Conservation (phyloP, 2,797 vertebrate genomes). For the Myotis daubentonii region DNA sequence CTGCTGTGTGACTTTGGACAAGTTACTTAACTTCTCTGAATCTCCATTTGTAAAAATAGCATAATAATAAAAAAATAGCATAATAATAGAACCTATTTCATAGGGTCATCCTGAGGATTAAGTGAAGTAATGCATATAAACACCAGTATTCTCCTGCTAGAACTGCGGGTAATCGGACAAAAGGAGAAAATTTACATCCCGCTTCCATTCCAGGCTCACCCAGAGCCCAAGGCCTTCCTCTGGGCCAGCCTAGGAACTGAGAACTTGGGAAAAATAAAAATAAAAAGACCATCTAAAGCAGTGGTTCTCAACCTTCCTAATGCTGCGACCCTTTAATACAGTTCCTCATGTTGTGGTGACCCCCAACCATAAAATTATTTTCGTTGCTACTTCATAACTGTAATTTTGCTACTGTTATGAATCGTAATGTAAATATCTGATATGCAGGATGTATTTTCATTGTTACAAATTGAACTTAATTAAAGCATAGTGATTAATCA, state of each 20-base stretch:
- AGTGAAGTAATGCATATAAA: slow-evolving; percentile 21
- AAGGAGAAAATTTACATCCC: slow-evolving; percentile 30
- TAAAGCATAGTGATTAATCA: no score
- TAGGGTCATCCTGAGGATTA: background rate
- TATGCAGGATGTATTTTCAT: no score
- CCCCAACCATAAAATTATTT: no score
- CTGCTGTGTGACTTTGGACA: slow-evolving; percentile 18
- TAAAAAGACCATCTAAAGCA: background rate
- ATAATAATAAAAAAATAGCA: slow-evolving; percentile 44
- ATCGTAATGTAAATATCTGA: no score
- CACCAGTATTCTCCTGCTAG: background rate
- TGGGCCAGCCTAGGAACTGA: background rate
- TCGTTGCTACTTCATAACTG: no score
- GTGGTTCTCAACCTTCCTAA: no score
- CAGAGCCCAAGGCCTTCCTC: slow-evolving; percentile 12
- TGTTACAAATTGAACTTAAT: no score
- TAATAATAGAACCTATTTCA: slow-evolving; percentile 21
- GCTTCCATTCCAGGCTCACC: background rate
- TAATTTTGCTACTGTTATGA: no score
- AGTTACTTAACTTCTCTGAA: slow-evolving; percentile 14
- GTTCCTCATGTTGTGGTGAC: no score
- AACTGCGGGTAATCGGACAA: background rate
- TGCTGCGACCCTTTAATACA: no score
- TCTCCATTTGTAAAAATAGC: background rate
- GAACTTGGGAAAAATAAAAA: background rate